These are phyloP conservation scores for Myathropa florea DNA, from an alignment of 2,888 invertebrate species.

Conservation along the genomic window DNA sequence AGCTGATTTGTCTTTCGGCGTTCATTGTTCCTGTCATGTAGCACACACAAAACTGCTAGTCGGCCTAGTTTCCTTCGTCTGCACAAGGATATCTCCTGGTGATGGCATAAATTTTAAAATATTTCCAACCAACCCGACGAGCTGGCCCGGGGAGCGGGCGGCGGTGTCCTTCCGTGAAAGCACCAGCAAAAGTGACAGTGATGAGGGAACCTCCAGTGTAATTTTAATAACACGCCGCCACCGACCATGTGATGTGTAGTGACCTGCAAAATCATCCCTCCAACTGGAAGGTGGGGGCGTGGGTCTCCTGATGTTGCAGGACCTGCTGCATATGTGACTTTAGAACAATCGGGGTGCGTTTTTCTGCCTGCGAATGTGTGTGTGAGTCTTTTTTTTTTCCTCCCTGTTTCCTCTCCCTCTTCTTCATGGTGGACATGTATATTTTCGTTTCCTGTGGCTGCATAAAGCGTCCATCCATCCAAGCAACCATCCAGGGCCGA, in stretches of 20 bases:
- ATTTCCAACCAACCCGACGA: conserved; percentile 31
- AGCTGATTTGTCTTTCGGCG: conserved; percentile 69
- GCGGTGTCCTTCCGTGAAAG: conserved; percentile 36
- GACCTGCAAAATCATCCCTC: conserved; percentile 67
- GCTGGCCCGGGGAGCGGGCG: not conserved
- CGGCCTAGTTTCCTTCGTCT: conserved; percentile 62
- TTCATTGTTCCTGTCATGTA: conserved; percentile 69
- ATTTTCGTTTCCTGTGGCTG: conserved; percentile 52
- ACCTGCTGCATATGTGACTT: conserved; percentile 51
- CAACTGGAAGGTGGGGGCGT: not conserved
- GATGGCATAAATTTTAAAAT: conserved; percentile 66
- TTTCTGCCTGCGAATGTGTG: too few species aligned
- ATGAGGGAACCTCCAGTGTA: conserved; percentile 52
- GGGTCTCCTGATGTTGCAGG: conserved; percentile 44
- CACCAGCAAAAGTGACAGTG: conserved; percentile 32
- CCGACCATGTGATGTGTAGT: conserved; percentile 64
- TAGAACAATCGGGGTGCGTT: conserved; percentile 48
- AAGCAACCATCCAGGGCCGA: conserved; percentile 37
- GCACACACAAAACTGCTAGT: conserved; percentile 42
- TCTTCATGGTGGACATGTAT: conserved; percentile 31
- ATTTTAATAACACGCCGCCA: conserved; percentile 60
- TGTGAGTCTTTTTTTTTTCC: not conserved
- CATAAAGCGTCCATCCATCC: conserved; percentile 58
- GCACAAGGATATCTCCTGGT: not conserved
- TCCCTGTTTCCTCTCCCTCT: not conserved